Conservation (phyloP, 2,888 invertebrate species). For the Proisotoma minuta region DNA sequence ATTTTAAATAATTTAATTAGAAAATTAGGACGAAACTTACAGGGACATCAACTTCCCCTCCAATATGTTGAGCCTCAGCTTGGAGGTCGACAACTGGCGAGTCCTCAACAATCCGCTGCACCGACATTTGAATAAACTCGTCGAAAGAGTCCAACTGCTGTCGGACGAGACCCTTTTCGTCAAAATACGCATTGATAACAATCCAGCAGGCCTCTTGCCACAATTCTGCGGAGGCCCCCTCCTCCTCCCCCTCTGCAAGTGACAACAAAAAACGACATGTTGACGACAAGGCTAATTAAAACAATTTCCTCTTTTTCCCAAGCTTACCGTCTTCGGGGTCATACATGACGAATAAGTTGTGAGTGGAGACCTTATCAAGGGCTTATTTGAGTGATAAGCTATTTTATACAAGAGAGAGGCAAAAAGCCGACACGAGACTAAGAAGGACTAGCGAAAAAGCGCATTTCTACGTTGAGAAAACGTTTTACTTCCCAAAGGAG, state of each 20-base stretch:
- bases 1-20: no score
- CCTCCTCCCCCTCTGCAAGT: constrained; percentile 76
- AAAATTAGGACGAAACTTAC: constrained; percentile 53
- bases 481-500: no score
- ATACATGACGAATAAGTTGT: constrained; percentile 11
- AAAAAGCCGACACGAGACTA: no score
- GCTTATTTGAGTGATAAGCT: no score
- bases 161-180: constrained; percentile 97
- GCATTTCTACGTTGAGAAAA: no score
- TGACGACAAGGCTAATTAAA: not conserved
- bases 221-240: constrained; percentile 93
- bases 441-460: no score
- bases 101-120: constrained; percentile 98
- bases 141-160: constrained; percentile 99
- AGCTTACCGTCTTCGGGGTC: constrained; percentile 10
- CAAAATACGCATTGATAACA: constrained; percentile 99
- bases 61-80: constrained; percentile 94
- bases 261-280: not conserved
- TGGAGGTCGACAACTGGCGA: constrained; percentile 94
- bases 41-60: constrained; percentile 86
- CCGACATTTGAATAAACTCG: constrained; percentile 99
- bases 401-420: no score
- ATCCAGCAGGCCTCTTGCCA: constrained; percentile 99
- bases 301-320: not conserved
- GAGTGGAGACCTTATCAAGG: no score